Base-by-base conservation (phyloP, 2,113 vertebrate species). In the Desmodus rotundus region DNA sequence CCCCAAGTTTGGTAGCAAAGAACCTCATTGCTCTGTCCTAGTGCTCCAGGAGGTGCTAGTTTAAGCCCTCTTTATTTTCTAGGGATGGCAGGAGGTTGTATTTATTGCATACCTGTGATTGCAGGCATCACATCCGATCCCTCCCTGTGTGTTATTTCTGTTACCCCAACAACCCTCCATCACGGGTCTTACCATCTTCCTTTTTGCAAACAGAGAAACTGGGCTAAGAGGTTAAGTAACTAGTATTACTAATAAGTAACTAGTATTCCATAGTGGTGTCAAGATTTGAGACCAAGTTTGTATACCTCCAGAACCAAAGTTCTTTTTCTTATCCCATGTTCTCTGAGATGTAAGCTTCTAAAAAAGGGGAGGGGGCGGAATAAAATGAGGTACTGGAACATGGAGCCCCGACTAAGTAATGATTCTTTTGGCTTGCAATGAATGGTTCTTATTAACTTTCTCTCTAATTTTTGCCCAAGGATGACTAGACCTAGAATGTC, bases 321-420 rank as follows among this genome's bases (percentile, higher is more conserved):
- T 87, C 36, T 96, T 90, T 80, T 56, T 74, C 28, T 54, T 68
- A 22, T 28, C 58, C 38, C 52, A 11, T 92, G 36, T 77, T 84
- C 43, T 94, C n/a, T 85, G 41, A 92, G 84, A 76, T 78, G 1
- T 67, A 41, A 20, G 67, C 31, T 81, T 72, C 52, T 45, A 24
- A 58, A 61, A 58, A 61, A 58, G 8, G 8, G 7, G 56, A 16
- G 58, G 58, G 24, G 24, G 24, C 1, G 24, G 20, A 74, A 90
- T 94, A 81, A 91, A 95, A 74, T 78, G 58, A 91, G 24, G 16
- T 43, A 26, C 85, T 93, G 3, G 52, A 81, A 97, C 88, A 68
- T 43, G 20, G 95, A 88, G 33, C 10, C 38, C 61, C 78, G 31
- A 31, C 45, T 88, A 38, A 72, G 43, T 47, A 45, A 17, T 38